These are phyloP conservation scores for Microcaecilia unicolor DNA, from an alignment of 2,797 vertebrate species.

Conservation along the genomic window DNA sequence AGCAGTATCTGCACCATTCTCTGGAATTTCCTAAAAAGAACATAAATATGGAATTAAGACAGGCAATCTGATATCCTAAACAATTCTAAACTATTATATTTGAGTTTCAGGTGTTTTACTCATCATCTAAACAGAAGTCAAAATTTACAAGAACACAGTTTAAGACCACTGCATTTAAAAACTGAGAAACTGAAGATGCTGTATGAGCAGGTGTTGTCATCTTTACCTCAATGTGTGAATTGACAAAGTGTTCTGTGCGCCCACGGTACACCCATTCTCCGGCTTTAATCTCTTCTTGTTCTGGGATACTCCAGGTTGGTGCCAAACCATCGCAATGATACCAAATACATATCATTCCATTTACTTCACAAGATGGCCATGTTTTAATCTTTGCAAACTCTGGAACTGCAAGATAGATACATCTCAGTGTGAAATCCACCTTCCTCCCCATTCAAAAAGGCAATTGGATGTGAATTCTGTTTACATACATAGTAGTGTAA, in stretches of 20 bases:
- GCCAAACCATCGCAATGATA: constrained; percentile 55
- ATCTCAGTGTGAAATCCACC: too few species aligned
- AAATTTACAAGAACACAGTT: too few species aligned
- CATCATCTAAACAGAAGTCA: too few species aligned
- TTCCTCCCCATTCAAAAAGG: too few species aligned
- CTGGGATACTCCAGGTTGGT: constrained; percentile 54
- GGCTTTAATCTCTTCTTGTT: constrained; percentile 46
- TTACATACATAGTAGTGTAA: too few species aligned
- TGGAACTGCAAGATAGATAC: constrained; percentile 56
- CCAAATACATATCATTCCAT: constrained; percentile 61
- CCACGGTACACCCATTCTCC: constrained; percentile 59
- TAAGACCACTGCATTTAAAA: too few species aligned
- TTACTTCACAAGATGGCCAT: constrained; percentile 63
- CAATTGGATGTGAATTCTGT: too few species aligned
- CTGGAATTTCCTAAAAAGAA: constrained; percentile 67
- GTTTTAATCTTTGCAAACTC: constrained; percentile 49
- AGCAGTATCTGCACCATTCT: constrained; percentile 65
- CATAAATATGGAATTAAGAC: background rate
- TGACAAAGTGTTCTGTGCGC: constrained; percentile 60
- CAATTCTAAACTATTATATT: too few species aligned
- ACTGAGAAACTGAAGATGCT: too few species aligned
- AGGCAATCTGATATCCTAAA: too few species aligned
- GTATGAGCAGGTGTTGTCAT: rapidly evolving
- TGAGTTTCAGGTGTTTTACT: too few species aligned
- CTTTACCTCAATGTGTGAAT: constrained; percentile 58